A percentile compares a stretch with the other conserved stretches of the same genome.
Conservation (phyloP, 2,113 vertebrate species). For the Poecile atricapillus region DNA sequence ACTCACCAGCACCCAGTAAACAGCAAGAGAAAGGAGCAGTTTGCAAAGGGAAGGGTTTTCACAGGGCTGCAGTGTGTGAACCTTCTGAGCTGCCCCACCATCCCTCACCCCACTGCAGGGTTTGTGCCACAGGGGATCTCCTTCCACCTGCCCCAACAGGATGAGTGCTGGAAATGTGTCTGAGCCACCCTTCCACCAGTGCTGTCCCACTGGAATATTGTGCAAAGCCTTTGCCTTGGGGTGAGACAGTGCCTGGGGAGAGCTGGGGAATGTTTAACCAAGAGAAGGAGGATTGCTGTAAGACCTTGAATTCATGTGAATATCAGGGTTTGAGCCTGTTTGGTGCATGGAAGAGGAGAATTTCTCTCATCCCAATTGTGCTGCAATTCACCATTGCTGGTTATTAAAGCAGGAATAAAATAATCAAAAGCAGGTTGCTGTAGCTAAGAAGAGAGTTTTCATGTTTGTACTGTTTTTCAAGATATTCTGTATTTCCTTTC, state of each 20-base stretch:
- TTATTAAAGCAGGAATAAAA: not conserved
- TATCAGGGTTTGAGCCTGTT: not conserved
- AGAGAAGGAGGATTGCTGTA: not conserved
- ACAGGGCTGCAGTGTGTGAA: not conserved
- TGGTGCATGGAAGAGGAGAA: not conserved
- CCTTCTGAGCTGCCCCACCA: not conserved
- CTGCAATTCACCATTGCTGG: not conserved
- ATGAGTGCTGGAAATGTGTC: fast-evolving
- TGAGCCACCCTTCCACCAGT: fast-evolving
- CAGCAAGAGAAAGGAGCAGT: not conserved
- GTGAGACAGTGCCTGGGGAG: fast-evolving
- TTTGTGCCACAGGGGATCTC: not conserved
- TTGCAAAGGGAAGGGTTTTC: not conserved
- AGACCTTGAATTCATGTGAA: not conserved
- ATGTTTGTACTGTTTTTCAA: not conserved
- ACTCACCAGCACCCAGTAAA: not conserved
- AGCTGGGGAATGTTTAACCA: not conserved
- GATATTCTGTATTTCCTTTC: not conserved
- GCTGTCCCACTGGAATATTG: fast-evolving
- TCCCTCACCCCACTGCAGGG: not conserved
- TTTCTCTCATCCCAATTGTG: not conserved
- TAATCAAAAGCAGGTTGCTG: not conserved
- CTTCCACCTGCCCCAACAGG: not conserved
- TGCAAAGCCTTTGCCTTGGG: not conserved
- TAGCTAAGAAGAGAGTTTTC: not conserved